These are phyloP conservation scores for Catocala sponsa DNA, from an alignment of 2,888 invertebrate genomes.

Conservation along the genomic window DNA sequence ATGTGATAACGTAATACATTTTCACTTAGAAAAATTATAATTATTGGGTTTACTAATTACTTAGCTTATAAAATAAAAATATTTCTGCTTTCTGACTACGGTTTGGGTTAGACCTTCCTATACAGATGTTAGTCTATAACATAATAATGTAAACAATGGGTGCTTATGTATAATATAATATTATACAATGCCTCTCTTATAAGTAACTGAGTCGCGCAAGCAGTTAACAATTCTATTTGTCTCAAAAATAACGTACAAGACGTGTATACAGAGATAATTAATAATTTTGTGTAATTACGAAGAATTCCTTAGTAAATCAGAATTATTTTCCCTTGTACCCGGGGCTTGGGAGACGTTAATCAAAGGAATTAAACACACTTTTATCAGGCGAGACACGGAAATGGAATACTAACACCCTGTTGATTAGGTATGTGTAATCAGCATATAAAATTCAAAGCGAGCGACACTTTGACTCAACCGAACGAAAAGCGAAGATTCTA, in stretches of 20 bases:
- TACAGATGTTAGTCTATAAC: too few relatives aligned
- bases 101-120: too few relatives aligned
- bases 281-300: conserved; percentile 21
- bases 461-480: conserved; percentile 62
- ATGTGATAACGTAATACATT: too few relatives aligned
- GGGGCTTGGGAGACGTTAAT: conserved; percentile 19
- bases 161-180: too few relatives aligned
- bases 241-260: background rate
- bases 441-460: conserved; percentile 74
- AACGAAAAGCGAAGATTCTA: conserved; percentile 72
- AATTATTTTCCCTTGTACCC: conserved; percentile 23
- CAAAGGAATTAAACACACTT: conserved; percentile 33
- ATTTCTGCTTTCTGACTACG: too few relatives aligned
- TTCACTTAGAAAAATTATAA: too few relatives aligned
- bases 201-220: background rate
- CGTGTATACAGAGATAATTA: conserved; percentile 1
- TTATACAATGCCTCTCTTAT: too few relatives aligned
- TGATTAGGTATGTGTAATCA: conserved; percentile 57
- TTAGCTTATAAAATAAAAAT: too few relatives aligned
- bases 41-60: too few relatives aligned
- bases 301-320: conserved; percentile 21
- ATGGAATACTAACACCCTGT: conserved; percentile 44
- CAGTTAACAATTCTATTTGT: background rate
- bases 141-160: too few relatives aligned
- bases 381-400: conserved; percentile 30